These are phyloP conservation scores for Pecten maximus DNA, from an alignment of 2,888 invertebrate genomes.

Conservation along the genomic window DNA sequence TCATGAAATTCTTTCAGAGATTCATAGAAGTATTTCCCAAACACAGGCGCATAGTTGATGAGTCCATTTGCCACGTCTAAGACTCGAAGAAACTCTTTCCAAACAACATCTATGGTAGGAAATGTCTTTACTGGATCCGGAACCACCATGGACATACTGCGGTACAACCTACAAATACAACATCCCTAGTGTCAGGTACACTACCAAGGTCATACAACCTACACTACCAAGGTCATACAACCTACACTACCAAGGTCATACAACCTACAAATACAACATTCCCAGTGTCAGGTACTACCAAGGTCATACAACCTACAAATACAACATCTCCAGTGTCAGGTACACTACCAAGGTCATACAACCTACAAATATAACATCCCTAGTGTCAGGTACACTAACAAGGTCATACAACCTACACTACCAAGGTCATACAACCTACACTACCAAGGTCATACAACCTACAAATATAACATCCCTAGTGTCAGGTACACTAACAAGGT, in stretches of 20 bases:
- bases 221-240: not conserved
- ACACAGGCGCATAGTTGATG: constrained; percentile 73
- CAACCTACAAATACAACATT: not conserved
- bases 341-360: no score
- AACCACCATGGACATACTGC: constrained; percentile 69
- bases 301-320: not conserved
- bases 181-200: not conserved
- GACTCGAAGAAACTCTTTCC: constrained; percentile 70
- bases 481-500: no score
- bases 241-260: not conserved
- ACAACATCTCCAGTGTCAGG: no score
- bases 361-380: no score
- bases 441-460: no score
- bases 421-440: no score
- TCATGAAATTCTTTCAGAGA: constrained; percentile 70
- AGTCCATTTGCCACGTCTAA: constrained; percentile 71
- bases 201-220: not conserved
- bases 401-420: no score
- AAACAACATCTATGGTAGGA: constrained; percentile 68
- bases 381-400: no score
- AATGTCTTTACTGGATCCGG: constrained; percentile 63
- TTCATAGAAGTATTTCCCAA: constrained; percentile 73
- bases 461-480: no score
- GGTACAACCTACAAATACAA: constrained; percentile 67
- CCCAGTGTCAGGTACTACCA: not conserved